A percentile compares a stretch with the other conserved stretches of the same genome.
phyloP scores from a whole-genome alignment of 2,113 vertebrate species.

The Brachionichthys hirsutus region DNA sequence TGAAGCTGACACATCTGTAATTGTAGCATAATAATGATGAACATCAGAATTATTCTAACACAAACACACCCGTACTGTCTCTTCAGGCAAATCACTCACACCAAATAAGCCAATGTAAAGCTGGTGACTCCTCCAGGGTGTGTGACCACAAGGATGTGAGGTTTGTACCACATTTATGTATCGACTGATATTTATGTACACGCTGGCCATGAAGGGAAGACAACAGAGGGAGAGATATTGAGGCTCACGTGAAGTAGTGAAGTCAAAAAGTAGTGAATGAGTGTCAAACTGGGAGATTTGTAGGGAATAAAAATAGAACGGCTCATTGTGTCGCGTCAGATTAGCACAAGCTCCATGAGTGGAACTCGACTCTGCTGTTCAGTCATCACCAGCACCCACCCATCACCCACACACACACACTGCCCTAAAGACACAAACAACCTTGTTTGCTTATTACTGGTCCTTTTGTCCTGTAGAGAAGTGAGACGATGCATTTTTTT shows the following conservation, averaged over 20 bases:
- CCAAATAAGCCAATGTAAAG: neutral
- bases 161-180: too few relatives aligned
- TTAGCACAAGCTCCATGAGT: conserved; percentile 49
- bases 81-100: neutral
- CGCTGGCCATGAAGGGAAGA: too few relatives aligned
- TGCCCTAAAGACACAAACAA: conserved; percentile 68
- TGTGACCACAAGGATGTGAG: too few relatives aligned
- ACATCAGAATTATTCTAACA: too few relatives aligned
- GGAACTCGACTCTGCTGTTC: conserved; percentile 41
- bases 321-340: conserved; percentile 55
- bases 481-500: neutral
- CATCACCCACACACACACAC: neutral
- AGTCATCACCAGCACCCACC: conserved; percentile 44
- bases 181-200: too few relatives aligned
- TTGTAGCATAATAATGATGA: neutral
- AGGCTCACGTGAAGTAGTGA: too few relatives aligned
- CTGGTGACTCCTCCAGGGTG: neutral
- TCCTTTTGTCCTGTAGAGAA: conserved; percentile 39
- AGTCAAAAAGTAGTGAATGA: neutral
- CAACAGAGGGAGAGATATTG: too few relatives aligned
- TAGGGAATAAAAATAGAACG: conserved; percentile 60
- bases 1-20: neutral
- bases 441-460: conserved; percentile 61
- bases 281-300: conserved; percentile 27
- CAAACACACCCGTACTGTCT: too few relatives aligned